A percentile compares a stretch with the other conserved stretches of the same genome.
phyloP scores from a whole-genome alignment of 30 jellyfish, hydroid and myxozoan genomes.

The Phacellophora camtschatica region DNA sequence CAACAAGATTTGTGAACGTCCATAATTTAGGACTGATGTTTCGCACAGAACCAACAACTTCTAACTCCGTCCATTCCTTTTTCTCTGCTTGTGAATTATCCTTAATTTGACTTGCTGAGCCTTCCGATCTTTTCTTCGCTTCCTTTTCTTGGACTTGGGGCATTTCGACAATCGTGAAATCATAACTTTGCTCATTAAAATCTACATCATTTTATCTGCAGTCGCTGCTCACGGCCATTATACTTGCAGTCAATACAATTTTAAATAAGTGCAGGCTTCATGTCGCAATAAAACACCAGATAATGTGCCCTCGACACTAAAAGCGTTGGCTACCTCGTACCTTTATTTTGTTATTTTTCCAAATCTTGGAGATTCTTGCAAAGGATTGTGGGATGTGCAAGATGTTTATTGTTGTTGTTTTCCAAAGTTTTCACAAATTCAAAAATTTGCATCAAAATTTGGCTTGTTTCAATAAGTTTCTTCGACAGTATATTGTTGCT shows the following conservation, averaged over 20 bases:
- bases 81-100: constrained; percentile 67
- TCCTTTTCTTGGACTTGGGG: constrained; percentile 70
- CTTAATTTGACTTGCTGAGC: constrained; percentile 45
- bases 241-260: constrained; percentile 4
- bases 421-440: no score
- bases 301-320: background rate
- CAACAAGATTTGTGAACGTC: constrained; percentile 84
- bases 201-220: background rate
- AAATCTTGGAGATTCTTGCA: constrained; percentile 5
- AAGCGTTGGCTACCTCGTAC: constrained; percentile 11
- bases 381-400: constrained; percentile 4
- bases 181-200: constrained; percentile 35
- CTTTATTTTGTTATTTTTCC: background rate
- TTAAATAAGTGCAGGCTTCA: constrained; percentile 26
- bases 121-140: constrained; percentile 69
- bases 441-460: no score
- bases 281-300: constrained; percentile 8
- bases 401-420: background rate
- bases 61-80: constrained; percentile 89
- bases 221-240: constrained; percentile 48
- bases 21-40: constrained; percentile 92
- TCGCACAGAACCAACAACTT: constrained; percentile 86
- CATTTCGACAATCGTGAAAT: constrained; percentile 72
- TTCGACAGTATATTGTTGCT: no score
- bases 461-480: no score